Conservation (phyloP, 2,113 vertebrate species). For the Clarias gariepinus region DNA sequence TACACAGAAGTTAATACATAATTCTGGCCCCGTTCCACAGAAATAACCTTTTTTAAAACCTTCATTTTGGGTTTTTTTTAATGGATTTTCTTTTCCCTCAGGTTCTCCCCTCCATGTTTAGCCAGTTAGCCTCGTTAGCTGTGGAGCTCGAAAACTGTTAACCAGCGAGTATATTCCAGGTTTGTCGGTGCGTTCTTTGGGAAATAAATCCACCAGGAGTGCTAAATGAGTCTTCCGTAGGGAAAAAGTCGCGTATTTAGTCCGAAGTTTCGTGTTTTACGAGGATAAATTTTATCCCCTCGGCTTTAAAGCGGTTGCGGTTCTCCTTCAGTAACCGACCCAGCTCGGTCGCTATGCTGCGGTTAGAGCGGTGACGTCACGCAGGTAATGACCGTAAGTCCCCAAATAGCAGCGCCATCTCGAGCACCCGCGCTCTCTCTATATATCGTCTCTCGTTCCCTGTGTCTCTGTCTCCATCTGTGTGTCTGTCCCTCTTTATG, state of each 20-base stretch:
- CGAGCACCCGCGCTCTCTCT: background rate
- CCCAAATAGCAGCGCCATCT: slow-evolving; percentile 45
- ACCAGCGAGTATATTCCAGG: background rate
- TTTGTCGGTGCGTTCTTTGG: background rate
- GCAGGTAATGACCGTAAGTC: slow-evolving; percentile 66
- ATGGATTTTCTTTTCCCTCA: background rate
- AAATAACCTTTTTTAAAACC: background rate
- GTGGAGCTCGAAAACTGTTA: slow-evolving; percentile 17
- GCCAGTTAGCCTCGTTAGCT: slow-evolving; percentile 3
- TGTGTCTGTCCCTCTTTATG: too few relatives aligned
- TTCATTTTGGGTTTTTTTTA: too few relatives aligned
- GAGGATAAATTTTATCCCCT: background rate
- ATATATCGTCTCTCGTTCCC: background rate
- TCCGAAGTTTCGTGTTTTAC: background rate
- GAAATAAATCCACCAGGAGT: background rate
- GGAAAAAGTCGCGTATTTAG: background rate
- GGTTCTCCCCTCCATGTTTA: slow-evolving; percentile 14
- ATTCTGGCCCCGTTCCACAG: background rate
- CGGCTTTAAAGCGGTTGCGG: slow-evolving; percentile 53
- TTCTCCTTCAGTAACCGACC: slow-evolving; percentile 48
- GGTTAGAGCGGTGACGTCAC: slow-evolving; percentile 58
- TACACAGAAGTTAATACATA: background rate
- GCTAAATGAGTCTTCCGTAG: background rate
- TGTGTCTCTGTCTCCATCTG: background rate
- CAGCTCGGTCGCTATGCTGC: slow-evolving; percentile 63